Evolutionary conservation across 2,888 invertebrate species (phyloP), one percentile per base, ranked within the genome.

Genomic region (Pemphredon lugubris): DNA sequence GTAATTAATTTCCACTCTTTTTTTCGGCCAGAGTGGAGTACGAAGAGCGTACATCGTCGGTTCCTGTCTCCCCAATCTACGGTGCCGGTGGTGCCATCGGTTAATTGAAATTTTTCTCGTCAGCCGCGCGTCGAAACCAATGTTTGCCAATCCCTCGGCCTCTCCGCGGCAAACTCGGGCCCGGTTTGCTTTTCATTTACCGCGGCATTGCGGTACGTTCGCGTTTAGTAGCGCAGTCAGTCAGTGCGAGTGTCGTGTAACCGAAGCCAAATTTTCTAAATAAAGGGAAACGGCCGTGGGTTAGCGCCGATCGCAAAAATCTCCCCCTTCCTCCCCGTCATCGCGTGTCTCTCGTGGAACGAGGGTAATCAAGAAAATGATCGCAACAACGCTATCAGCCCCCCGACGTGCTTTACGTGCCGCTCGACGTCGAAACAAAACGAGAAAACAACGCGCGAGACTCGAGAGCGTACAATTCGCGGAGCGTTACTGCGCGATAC

Each of bases 101-200:
- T 77, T 81, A 79, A 81, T 81, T 82, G 77, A 79, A 82, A 79
- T 76, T 83, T 83, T 81, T 81, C 79, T 75, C 76, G 71, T 75
- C 73, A 61, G 60, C 63, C 72, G 58, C 74, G 70, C 68, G 74
- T 71, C 71, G 73, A 74, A 74, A 76, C 63, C 69, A 69, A 72
- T 81, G 77, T 82, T 81, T 83, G 77, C 75, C 71, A 76, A 80
- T 76, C 73, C 75, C 68, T 65, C 65, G 65, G 69, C 58, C 75
- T 73, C 73, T 23, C 48, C 57, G 51, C 71, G 4, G 7, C 75
- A 48, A 70, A 64, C 66, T 48, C 58, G 4, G 50, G 50, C 81
- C n/a, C n/a, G n/a, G 83, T 87, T 87, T 87, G 79, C 84, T 85
- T 87, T 86, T 85, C 85, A 87, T 87, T 87, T 87, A 73, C 70